Conservation (phyloP, 1,140 invertebrate species). For the Sarcophaga bullata region DNA sequence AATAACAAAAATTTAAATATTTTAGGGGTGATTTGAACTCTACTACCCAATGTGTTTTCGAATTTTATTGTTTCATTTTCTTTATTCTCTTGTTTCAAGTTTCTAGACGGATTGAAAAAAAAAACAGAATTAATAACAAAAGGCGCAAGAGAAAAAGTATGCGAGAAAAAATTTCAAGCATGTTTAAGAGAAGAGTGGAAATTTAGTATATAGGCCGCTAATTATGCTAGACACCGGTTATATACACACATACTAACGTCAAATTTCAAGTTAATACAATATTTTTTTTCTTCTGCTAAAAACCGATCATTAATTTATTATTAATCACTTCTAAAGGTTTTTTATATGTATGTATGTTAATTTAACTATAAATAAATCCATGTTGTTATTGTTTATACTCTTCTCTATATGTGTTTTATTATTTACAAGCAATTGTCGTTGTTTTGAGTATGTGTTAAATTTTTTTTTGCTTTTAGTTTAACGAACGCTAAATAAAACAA, state of each 20-base stretch:
- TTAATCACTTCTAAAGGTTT: not conserved
- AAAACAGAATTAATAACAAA: constrained; percentile 13
- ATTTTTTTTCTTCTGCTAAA: too few species aligned
- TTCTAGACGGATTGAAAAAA: constrained; percentile 27
- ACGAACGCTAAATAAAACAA: constrained; percentile 42
- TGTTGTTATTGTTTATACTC: not conserved
- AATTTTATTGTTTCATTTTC: constrained; percentile 10
- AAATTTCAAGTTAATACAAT: not conserved
- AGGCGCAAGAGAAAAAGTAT: not conserved
- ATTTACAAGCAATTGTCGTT: constrained; percentile 7
- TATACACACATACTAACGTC: not conserved
- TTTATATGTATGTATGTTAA: not conserved
- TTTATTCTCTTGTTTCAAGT: not conserved
- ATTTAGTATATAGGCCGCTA: not conserved
- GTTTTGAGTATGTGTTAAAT: not conserved
- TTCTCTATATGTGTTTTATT: constrained; percentile 5
- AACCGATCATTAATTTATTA: not conserved
- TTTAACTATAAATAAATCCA: not conserved
- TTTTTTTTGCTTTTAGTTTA: constrained; percentile 28
- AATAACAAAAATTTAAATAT: not conserved
- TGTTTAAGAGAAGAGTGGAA: not conserved
- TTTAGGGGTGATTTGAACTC: constrained; percentile 20
- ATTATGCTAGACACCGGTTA: not conserved
- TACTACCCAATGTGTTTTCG: constrained; percentile 5
- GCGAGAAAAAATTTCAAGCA: not conserved